Evolutionary conservation across 2,888 invertebrate genomes (phyloP).

Genomic region (Eristalinus sepulchralis): DNA sequence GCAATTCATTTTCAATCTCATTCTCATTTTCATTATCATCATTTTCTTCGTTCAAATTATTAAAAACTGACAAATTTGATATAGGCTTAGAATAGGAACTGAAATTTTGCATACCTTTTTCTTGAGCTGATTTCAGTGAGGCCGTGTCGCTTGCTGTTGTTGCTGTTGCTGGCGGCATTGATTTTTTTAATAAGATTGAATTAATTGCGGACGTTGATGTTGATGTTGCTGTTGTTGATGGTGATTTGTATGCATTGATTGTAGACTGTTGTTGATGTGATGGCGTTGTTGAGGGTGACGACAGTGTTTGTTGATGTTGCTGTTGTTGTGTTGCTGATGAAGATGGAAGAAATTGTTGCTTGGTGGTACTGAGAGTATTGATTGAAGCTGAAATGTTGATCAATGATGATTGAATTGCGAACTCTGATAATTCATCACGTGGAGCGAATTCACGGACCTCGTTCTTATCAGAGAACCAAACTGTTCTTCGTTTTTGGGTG

Average conservation of each 20-base stretch:
- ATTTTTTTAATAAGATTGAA: slow-evolving; percentile 2
- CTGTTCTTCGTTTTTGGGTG: slow-evolving; percentile 27
- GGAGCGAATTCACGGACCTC: slow-evolving; percentile 26
- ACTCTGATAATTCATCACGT: background rate
- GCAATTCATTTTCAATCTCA: slow-evolving; percentile 18
- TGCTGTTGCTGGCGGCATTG: background rate
- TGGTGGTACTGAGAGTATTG: slow-evolving; percentile 40
- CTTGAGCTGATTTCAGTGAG: slow-evolving; percentile 51
- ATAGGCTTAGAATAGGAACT: slow-evolving; percentile 58
- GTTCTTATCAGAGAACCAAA: slow-evolving; percentile 52
- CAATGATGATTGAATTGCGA: slow-evolving; percentile 12
- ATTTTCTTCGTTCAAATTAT: slow-evolving; percentile 47
- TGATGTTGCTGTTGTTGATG: slow-evolving; percentile 14
- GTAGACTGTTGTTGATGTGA: slow-evolving; percentile 13
- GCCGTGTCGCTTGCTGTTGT: slow-evolving; percentile 13
- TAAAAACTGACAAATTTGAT: slow-evolving; percentile 68
- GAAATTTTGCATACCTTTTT: slow-evolving; percentile 67
- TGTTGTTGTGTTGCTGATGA: slow-evolving; percentile 10
- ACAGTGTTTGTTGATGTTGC: background rate
- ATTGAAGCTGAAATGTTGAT: slow-evolving; percentile 26
- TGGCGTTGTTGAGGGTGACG: background rate
- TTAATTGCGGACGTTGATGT: slow-evolving; percentile 3
- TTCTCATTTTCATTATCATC: slow-evolving; percentile 6
- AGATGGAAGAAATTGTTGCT: slow-evolving; percentile 42
- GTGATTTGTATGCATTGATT: slow-evolving; percentile 6